Evolutionary conservation across 2,113 vertebrate genomes (phyloP).

Genomic region (Pachycephala philippinensis): DNA sequence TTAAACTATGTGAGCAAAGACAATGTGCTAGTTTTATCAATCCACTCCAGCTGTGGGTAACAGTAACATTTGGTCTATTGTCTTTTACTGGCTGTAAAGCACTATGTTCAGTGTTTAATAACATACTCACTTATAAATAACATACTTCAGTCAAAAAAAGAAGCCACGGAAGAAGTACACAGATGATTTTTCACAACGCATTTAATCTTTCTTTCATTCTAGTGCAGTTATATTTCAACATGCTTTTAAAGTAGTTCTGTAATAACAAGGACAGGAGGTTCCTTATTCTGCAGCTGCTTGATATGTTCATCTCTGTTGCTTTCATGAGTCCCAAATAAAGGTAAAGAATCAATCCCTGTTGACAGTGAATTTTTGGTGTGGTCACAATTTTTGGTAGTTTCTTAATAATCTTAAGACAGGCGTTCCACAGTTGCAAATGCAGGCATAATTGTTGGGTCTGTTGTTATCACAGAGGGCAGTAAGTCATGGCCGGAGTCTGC

Average conservation of each 20-base stretch:
- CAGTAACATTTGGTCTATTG: conserved; percentile 50
- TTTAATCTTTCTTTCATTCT: conserved; percentile 20
- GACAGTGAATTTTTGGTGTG: background rate
- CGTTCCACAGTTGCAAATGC: background rate
- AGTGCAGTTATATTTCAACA: background rate
- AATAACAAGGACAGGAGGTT: background rate
- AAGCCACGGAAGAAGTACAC: background rate
- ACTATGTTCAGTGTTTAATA: conserved; percentile 25
- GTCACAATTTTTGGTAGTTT: background rate
- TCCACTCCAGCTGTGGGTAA: conserved; percentile 8
- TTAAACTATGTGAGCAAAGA: conserved; percentile 32
- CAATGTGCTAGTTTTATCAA: conserved; percentile 43
- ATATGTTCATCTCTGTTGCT: background rate
- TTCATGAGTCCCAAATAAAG: background rate
- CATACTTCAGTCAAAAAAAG: background rate
- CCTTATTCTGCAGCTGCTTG: background rate
- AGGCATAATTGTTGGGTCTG: background rate
- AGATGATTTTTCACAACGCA: background rate
- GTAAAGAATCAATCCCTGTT: background rate
- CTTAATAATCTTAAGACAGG: background rate
- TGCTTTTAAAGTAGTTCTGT: background rate
- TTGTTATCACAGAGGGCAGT: background rate
- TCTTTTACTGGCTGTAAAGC: conserved; percentile 47
- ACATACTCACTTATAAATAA: conserved; percentile 29
- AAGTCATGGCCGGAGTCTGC: background rate